Base-by-base conservation (phyloP, 1,140 invertebrate genomes). In the Aphelenchoides besseyi region DNA sequence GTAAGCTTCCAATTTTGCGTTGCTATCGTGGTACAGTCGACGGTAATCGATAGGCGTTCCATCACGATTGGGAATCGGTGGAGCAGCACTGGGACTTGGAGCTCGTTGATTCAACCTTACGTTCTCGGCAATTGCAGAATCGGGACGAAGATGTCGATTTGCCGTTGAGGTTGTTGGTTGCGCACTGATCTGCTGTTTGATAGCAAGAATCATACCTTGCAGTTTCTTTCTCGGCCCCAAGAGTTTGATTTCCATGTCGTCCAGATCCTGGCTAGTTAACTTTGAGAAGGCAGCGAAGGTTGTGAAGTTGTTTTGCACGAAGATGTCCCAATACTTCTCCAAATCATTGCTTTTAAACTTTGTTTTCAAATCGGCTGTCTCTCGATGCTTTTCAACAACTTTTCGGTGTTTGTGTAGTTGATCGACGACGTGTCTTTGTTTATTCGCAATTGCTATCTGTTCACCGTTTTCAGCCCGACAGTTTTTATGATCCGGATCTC, bases 211-310 rank as follows among this genome's bases (percentile, higher is more conserved):
- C 12, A 48, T 5, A 28, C 55, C 18, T 59, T 59, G 5, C 5
- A 59, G 5, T 33, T 59, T 59, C 55, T 59, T 59, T 28, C 18
- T 5, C 5, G 55, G 55, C 23, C 55, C 55, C 32, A 59, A 59
- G 5, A 59, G 18, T 33, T 5, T 59, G 55, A 59, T 59, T 12
- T 23, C 55, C 26, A 59, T 28, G 5, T 59, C 26, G 18, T 5
- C 18, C 5, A 59, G 32, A 8, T 59, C 5, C 18, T 59, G 26
- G 18, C 55, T 33, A 23, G 5, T 59, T 33, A 59, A 23, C 18
- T 5, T 8, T 8, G 23, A 8, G 18, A 59, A 59, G 5, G 5
- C 18, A 33, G 26, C 5, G 5, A 8, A 5, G 12, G 5, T 29
- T 8, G 32, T 28, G 12, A 59, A 8, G 55, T 59, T 59, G 5